A percentile compares a stretch with the other conserved stretches of the same genome.
Evolutionary conservation across 2,113 vertebrate species (phyloP).

Genomic region (Solea solea): DNA sequence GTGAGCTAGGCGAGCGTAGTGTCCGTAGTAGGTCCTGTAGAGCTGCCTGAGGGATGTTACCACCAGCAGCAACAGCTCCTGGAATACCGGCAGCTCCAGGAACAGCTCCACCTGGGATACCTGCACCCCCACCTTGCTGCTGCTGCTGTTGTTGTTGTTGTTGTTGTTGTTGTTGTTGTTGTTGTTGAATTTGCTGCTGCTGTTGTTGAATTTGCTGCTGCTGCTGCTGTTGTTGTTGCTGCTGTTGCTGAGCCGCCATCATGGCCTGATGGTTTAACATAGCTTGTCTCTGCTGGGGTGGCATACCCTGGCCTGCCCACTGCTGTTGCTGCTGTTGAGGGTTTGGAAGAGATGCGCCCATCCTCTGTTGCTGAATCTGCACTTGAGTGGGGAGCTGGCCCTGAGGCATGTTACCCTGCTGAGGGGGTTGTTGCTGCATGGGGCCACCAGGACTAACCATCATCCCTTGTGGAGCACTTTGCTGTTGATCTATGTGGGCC

Average conservation of each 20-base stretch:
- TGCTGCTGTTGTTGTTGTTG: conserved; percentile 77
- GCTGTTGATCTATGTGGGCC: conserved; percentile 75
- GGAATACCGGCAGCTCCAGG: conserved; percentile 41
- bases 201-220: conserved; percentile 68
- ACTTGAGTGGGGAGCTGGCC: conserved; percentile 65
- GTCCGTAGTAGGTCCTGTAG: conserved; percentile 81
- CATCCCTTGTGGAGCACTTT: conserved; percentile 65
- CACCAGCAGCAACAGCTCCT: conserved; percentile 63
- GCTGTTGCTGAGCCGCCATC: conserved; percentile 81
- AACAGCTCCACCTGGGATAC: conserved; percentile 42
- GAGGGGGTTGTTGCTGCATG: conserved; percentile 71
- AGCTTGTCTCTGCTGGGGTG: conserved; percentile 85
- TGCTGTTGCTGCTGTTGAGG: conserved; percentile 77
- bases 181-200: conserved; percentile 84
- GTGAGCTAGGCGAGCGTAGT: conserved; percentile 81
- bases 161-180: neutral
- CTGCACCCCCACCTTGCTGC: conserved; percentile 79
- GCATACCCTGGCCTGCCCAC: conserved; percentile 75
- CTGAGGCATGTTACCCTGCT: conserved; percentile 40
- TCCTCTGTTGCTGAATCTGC: conserved; percentile 85
- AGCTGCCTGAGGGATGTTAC: conserved; percentile 84
- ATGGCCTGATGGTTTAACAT: conserved; percentile 89
- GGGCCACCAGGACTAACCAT: conserved; percentile 80
- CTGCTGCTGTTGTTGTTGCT: conserved; percentile 80
- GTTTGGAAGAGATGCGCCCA: conserved; percentile 77